Conservation (phyloP, 2,113 vertebrate species). For the Actenoides hombroni region DNA sequence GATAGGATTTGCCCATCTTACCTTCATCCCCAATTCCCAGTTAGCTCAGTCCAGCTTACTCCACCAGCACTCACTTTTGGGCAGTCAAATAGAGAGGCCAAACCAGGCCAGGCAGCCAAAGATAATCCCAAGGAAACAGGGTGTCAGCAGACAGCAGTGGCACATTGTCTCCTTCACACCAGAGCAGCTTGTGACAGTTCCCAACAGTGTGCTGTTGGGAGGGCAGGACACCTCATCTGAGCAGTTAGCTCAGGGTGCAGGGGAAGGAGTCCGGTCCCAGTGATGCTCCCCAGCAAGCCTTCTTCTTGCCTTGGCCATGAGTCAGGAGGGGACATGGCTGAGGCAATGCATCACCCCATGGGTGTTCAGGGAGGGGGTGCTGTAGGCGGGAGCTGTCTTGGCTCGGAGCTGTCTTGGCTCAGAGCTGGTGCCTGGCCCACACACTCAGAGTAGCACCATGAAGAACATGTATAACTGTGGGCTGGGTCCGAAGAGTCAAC, state of each 20-base stretch:
- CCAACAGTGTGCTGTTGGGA: not conserved
- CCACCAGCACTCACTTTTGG: not conserved
- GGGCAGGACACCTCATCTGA: not conserved
- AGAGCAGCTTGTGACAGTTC: not conserved
- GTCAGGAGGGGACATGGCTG: not conserved
- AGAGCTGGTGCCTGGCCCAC: not conserved
- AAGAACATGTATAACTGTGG: not conserved
- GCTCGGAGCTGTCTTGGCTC: not conserved
- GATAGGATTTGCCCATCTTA: not conserved
- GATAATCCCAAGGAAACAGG: not conserved
- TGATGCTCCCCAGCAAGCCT: not conserved
- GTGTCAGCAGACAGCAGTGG: not conserved
- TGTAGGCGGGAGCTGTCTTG: not conserved
- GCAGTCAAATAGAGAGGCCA: not conserved
- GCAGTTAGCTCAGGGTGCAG: not conserved
- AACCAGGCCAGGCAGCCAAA: not conserved
- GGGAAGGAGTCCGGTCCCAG: not conserved
- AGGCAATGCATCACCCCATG: fast-evolving
- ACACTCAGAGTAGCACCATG: not conserved
- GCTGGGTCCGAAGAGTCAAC: not conserved
- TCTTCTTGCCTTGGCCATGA: not conserved
- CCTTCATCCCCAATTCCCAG: not conserved
- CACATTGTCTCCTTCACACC: not conserved
- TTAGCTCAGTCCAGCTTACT: not conserved
- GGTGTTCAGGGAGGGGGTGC: not conserved